These are phyloP conservation scores for Coracias cyanogaster DNA, from an alignment of 2,797 vertebrate genomes.

Conservation along the genomic window DNA sequence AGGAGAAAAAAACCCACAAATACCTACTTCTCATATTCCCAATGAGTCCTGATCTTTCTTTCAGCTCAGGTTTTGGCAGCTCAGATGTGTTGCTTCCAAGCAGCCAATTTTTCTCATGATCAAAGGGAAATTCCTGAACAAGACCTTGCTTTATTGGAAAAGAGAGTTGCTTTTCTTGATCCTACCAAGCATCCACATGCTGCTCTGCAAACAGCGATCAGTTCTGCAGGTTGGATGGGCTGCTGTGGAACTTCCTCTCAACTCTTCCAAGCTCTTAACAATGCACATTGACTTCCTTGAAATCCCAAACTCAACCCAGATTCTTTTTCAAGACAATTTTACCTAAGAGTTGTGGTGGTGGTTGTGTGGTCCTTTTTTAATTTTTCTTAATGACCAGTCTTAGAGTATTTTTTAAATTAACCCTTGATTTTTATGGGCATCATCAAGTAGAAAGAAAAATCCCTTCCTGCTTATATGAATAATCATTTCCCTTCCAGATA, in stretches of 20 bases:
- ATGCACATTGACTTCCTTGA: not conserved
- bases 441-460: not conserved
- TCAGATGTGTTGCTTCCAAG: not conserved
- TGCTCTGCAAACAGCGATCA: not conserved
- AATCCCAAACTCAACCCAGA: not conserved
- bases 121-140: not conserved
- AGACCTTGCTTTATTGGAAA: not conserved
- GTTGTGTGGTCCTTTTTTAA: not conserved
- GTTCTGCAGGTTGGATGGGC: not conserved
- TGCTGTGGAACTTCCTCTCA: not conserved
- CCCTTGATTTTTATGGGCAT: not conserved
- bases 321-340: not conserved
- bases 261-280: not conserved
- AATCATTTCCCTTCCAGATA: not conserved
- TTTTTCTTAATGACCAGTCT: not conserved
- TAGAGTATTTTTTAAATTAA: not conserved
- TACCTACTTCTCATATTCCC: not conserved
- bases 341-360: not conserved
- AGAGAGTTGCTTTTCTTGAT: not conserved
- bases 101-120: not conserved
- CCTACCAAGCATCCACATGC: accelerated
- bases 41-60: not conserved
- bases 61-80: not conserved
- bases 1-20: not conserved
- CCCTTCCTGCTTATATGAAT: not conserved